A percentile compares a stretch with the other conserved stretches of the same genome.
Evolutionary conservation across 2,797 vertebrate genomes (phyloP).

Genomic region (Loris lydekkerianus): DNA sequence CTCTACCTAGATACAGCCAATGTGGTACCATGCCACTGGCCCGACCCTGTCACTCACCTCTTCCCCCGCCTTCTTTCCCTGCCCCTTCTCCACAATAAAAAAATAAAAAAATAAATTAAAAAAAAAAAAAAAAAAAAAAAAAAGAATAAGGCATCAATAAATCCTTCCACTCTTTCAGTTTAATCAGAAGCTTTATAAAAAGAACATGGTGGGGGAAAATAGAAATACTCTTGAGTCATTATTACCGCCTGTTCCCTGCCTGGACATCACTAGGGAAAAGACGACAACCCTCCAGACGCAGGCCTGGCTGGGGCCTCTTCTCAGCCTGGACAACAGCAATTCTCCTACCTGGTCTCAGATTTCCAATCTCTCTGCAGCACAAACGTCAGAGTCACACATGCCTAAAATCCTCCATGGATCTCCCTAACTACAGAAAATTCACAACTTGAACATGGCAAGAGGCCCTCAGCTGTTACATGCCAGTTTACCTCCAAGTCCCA

Average conservation of each 20-base stretch:
- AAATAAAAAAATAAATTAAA: no score
- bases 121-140: no score
- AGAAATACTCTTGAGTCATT: not conserved
- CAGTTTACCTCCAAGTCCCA: not conserved
- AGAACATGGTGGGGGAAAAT: fast-evolving
- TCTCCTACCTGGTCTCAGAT: not conserved
- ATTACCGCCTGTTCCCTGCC: not conserved
- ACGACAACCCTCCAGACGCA: not conserved
- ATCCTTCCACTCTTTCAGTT: not conserved
- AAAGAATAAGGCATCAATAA: not conserved
- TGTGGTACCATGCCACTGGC: no score
- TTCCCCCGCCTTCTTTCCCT: no score
- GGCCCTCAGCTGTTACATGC: not conserved
- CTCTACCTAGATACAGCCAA: no score
- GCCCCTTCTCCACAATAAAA: no score
- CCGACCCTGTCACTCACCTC: no score
- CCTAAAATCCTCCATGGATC: not conserved
- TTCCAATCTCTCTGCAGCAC: not conserved
- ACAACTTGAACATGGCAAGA: not conserved
- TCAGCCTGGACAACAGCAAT: not conserved
- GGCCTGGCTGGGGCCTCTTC: not conserved
- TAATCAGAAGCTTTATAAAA: not conserved
- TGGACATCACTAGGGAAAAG: not conserved
- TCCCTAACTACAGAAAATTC: not conserved
- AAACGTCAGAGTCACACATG: not conserved